Conservation (phyloP, 2,113 vertebrate genomes). For the Brienomyrus longianalis region DNA sequence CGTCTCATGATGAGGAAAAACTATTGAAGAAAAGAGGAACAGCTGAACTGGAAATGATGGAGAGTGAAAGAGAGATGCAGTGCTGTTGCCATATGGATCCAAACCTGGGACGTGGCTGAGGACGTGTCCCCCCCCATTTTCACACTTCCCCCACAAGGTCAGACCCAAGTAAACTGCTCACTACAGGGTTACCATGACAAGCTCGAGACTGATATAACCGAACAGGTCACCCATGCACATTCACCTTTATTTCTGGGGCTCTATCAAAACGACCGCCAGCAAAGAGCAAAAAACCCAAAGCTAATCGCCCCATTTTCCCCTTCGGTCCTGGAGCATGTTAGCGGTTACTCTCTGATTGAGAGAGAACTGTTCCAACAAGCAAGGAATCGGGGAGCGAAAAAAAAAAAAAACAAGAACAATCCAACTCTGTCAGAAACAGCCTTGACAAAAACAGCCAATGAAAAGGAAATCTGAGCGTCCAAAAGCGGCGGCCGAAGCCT, state of each 20-base stretch:
- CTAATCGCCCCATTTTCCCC: neutral
- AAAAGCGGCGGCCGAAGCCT: neutral
- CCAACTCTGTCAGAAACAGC: neutral
- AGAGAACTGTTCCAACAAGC: neutral
- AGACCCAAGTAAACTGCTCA: neutral
- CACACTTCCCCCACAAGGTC: neutral
- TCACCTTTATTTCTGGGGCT: neutral
- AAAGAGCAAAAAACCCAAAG: neutral
- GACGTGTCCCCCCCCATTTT: neutral
- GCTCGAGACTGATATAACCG: neutral
- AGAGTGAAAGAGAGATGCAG: neutral
- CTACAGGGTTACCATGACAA: neutral
- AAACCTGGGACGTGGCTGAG: neutral
- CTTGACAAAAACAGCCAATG: neutral
- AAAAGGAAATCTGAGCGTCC: neutral
- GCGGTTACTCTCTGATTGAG: neutral
- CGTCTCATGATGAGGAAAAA: neutral
- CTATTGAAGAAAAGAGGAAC: neutral
- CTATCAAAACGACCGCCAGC: neutral
- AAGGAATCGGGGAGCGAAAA: neutral
- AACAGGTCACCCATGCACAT: neutral
- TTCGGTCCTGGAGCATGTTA: neutral
- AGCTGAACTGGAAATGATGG: neutral
- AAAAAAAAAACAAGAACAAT: neutral
- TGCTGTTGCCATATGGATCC: neutral